Evolutionary conservation across 2,888 invertebrate species (phyloP).

Genomic region (Cactoblastis cactorum): DNA sequence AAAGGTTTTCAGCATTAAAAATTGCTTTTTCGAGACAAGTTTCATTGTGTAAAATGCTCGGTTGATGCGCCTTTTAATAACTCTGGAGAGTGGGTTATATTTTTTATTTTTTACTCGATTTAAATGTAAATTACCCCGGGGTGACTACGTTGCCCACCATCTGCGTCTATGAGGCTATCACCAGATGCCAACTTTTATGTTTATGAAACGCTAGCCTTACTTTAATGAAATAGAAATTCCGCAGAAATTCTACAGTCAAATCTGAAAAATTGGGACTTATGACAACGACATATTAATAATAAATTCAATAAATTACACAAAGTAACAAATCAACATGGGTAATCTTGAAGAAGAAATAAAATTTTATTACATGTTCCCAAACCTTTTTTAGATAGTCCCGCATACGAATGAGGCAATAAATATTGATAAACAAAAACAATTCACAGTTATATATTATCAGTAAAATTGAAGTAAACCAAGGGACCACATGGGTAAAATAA

Average conservation of each 20-base stretch:
- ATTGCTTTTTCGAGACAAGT: neutral
- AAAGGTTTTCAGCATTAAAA: neutral
- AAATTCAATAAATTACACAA: neutral
- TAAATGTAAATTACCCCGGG: constrained; percentile 47
- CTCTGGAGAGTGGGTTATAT: constrained; percentile 24
- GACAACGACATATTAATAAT: neutral
- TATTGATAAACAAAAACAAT: constrained; percentile 69
- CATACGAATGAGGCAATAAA: constrained; percentile 72
- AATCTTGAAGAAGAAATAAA: constrained; percentile 56
- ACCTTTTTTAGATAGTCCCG: constrained; percentile 62
- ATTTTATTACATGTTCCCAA: constrained; percentile 58
- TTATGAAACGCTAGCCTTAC: constrained; percentile 32
- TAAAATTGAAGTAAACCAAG: constrained; percentile 47
- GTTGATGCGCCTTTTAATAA: constrained; percentile 28
- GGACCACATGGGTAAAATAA: constrained; percentile 11
- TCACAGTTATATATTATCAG: constrained; percentile 57
- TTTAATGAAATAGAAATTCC: too few species aligned
- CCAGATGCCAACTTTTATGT: constrained; percentile 36
- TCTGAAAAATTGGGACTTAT: too few species aligned
- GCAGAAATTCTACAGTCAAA: neutral
- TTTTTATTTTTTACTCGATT: constrained; percentile 39
- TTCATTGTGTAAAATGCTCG: constrained; percentile 8
- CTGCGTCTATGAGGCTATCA: constrained; percentile 33
- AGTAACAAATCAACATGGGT: constrained; percentile 16
- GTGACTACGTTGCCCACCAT: constrained; percentile 30